phyloP scores from a whole-genome alignment of 2,797 vertebrate genomes.

The Enteromius mattozi region DNA sequence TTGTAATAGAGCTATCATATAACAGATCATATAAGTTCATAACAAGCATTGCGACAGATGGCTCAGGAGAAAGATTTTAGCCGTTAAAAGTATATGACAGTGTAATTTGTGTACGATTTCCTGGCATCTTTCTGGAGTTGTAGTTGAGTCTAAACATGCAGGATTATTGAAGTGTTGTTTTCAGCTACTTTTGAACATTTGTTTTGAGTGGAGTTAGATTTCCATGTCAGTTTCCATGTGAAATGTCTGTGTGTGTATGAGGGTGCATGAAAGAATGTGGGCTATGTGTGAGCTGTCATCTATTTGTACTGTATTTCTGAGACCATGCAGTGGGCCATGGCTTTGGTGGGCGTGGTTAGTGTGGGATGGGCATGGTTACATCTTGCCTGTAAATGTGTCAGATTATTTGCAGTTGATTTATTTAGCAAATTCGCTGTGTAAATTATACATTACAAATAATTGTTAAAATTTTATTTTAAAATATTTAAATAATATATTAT shows the following conservation, averaged over 20 bases:
- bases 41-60: constrained; percentile 4
- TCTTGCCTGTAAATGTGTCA: background rate
- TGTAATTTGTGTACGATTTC: background rate
- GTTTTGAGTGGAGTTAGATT: background rate
- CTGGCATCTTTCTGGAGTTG: background rate
- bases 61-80: background rate
- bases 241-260: background rate
- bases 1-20: background rate
- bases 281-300: background rate
- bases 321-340: background rate
- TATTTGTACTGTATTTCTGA: constrained; percentile 1
- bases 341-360: background rate
- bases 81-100: background rate
- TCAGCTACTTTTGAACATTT: background rate
- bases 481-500: background rate
- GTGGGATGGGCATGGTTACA: background rate
- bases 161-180: background rate
- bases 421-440: background rate
- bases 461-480: background rate
- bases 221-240: background rate
- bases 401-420: background rate
- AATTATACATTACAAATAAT: background rate
- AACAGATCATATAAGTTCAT: background rate
- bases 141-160: background rate
- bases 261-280: background rate